Evolutionary conservation across 2,797 vertebrate genomes (phyloP).

Genomic region (Hippopotamyrus pictus): DNA sequence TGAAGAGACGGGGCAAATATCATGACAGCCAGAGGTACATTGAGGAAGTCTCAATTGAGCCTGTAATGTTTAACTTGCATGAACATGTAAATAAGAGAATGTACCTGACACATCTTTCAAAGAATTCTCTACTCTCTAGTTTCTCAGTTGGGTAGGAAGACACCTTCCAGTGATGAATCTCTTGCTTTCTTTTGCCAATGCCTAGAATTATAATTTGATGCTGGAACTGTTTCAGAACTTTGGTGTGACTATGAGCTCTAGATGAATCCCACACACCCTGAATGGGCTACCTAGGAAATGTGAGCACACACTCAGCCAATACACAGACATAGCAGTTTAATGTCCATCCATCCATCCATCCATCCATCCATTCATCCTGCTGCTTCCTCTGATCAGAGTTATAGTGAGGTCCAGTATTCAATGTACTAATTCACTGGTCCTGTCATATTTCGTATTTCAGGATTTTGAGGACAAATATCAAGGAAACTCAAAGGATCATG

Average conservation of each 20-base stretch:
- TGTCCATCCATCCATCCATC: not conserved
- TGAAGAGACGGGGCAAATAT: not conserved
- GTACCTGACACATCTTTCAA: not conserved
- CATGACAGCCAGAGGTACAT: not conserved
- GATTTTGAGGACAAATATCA: not conserved
- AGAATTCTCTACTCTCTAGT: not conserved
- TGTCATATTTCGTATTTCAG: not conserved
- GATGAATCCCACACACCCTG: not conserved
- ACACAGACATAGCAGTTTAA: not conserved
- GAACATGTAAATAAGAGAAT: not conserved
- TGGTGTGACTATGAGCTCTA: not conserved
- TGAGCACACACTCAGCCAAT: not conserved
- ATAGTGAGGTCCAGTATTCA: not conserved
- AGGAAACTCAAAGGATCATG: not conserved
- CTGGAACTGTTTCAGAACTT: not conserved
- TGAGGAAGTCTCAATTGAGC: not conserved
- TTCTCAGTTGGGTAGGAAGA: not conserved
- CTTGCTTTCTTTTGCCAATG: not conserved
- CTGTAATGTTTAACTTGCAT: not conserved
- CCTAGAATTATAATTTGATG: not conserved
- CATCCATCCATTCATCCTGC: not conserved
- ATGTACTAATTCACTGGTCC: not conserved
- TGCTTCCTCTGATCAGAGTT: not conserved
- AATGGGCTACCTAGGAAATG: not conserved
- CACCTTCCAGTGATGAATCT: not conserved